Evolutionary conservation across 2,797 vertebrate species (phyloP).

Genomic region (Sarcoramphus papa): DNA sequence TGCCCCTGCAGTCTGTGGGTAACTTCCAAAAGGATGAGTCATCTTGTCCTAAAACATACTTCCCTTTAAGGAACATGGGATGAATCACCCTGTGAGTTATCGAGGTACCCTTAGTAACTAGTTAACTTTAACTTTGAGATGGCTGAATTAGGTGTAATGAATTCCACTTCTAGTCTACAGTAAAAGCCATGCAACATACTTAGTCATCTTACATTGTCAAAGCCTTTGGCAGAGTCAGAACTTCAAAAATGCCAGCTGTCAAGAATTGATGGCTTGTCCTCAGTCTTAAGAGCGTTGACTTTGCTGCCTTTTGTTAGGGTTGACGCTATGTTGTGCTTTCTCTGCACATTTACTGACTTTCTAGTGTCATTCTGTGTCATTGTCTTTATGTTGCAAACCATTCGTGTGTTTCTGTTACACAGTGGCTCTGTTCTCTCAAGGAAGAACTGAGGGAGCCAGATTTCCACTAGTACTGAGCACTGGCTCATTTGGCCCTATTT

Average conservation of each 20-base stretch:
- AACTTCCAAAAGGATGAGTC: not conserved
- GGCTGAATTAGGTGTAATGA: not conserved
- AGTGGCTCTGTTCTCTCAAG: not conserved
- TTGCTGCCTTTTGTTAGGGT: not conserved
- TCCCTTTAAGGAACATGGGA: not conserved
- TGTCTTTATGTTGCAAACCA: not conserved
- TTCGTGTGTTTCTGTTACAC: not conserved
- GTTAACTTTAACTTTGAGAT: not conserved
- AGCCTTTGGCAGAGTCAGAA: not conserved
- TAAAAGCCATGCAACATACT: not conserved
- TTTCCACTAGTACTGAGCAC: not conserved
- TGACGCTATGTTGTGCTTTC: not conserved
- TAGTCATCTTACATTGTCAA: not conserved
- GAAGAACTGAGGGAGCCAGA: not conserved
- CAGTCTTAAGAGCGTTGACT: not conserved
- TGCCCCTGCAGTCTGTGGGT: not conserved
- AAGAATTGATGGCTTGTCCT: not conserved
- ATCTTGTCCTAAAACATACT: not conserved
- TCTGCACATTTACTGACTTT: not conserved
- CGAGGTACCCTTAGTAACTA: not conserved
- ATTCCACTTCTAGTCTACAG: not conserved
- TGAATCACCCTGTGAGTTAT: not conserved
- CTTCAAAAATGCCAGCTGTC: not conserved
- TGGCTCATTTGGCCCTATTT: not conserved
- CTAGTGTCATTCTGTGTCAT: not conserved